Conservation (phyloP, 2,113 vertebrate species). For the Catharus bicknelli region DNA sequence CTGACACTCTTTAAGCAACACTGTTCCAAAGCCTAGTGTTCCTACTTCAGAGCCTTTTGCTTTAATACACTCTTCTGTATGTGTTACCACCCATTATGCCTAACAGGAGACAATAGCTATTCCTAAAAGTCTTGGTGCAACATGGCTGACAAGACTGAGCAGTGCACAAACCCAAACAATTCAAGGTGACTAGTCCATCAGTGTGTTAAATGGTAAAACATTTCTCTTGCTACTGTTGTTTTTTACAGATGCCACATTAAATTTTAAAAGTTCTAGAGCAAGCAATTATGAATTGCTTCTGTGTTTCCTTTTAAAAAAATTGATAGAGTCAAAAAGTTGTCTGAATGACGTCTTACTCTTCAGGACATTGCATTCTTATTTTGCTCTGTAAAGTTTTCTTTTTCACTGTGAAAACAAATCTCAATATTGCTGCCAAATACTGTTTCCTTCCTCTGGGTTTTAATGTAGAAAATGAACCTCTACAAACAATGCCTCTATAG, state of each 20-base stretch:
- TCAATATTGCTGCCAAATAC: conserved; percentile 38
- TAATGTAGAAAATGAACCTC: conserved; percentile 48
- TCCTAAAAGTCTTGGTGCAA: not conserved
- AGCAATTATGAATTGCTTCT: not conserved
- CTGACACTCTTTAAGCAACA: not conserved
- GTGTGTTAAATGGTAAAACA: not conserved
- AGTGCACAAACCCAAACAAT: not conserved
- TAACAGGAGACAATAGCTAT: not conserved
- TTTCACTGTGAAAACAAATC: conserved; percentile 27
- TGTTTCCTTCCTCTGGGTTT: conserved; percentile 51
- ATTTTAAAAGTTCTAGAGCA: not conserved
- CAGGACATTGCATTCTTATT: not conserved
- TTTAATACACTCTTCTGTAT: not conserved
- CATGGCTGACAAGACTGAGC: not conserved
- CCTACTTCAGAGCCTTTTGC: not conserved
- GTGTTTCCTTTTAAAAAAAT: not conserved
- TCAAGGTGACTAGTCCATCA: not conserved
- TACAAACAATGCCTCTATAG: conserved; percentile 60
- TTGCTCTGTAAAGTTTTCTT: conserved; percentile 15
- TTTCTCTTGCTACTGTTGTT: not conserved
- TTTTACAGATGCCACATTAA: not conserved
- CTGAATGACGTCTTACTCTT: not conserved
- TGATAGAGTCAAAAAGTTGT: not conserved
- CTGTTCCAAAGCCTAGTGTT: not conserved
- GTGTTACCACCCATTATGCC: not conserved